phyloP scores from a whole-genome alignment of 2,797 vertebrate genomes.

The Hydrocynus forskahlii region DNA sequence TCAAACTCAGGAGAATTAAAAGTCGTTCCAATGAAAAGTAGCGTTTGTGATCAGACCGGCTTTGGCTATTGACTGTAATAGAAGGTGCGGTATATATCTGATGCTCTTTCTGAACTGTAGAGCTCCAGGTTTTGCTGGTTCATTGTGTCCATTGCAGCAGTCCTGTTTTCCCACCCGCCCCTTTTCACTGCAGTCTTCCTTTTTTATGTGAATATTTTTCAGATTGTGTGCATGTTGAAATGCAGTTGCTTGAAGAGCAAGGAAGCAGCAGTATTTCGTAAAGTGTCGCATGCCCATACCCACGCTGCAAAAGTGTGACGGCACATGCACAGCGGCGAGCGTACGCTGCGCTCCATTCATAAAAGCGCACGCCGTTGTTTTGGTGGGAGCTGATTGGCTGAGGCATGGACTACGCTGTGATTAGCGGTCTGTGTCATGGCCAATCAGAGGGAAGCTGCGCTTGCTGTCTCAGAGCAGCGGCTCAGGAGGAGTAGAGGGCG shows the following conservation, averaged over 20 bases:
- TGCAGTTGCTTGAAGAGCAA: not conserved
- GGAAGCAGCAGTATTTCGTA: not conserved
- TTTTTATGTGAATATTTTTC: not conserved
- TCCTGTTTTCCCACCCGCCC: not conserved
- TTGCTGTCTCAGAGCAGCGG: conserved; percentile 32
- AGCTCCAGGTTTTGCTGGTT: not conserved
- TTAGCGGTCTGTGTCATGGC: conserved; percentile 35
- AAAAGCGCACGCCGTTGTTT: conserved; percentile 57
- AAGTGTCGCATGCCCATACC: not conserved
- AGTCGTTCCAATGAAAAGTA: conserved; percentile 27
- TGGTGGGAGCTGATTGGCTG: conserved; percentile 52
- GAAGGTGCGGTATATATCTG: not conserved
- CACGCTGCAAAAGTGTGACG: conserved; percentile 5
- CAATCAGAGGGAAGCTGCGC: conserved; percentile 50
- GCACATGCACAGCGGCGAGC: conserved; percentile 33
- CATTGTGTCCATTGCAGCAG: too few species aligned
- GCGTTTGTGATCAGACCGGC: conserved; percentile 22
- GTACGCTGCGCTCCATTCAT: conserved; percentile 57
- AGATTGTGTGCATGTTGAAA: not conserved
- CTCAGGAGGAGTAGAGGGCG: not conserved
- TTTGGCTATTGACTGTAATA: too few species aligned
- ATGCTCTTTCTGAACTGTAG: not conserved
- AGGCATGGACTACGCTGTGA: conserved; percentile 37
- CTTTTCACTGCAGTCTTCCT: not conserved
- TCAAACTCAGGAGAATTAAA: conserved; percentile 26